Conservation (phyloP, 2,797 vertebrate species). For the Hydrophis major region DNA sequence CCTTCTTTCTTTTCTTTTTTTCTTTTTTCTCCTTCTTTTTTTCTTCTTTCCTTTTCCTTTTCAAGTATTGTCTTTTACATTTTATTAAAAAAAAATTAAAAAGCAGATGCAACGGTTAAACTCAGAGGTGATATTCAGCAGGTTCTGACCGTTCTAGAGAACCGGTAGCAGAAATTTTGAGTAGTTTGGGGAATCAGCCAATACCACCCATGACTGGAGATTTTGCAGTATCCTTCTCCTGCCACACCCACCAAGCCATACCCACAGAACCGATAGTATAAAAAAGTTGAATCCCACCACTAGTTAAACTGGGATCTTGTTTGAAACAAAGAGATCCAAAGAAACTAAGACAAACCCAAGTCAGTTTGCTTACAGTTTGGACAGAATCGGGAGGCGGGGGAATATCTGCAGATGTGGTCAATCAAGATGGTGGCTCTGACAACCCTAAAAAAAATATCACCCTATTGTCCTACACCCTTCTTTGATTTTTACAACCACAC, state of each 20-base stretch:
- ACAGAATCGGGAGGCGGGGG: background rate
- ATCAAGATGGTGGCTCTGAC: background rate
- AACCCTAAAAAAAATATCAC: background rate
- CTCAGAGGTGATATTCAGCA: too few relatives aligned
- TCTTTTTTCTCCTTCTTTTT: background rate
- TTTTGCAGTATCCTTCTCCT: too few relatives aligned
- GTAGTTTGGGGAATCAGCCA: too few relatives aligned
- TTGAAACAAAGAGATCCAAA: background rate
- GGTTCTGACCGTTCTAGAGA: too few relatives aligned
- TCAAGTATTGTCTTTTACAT: background rate
- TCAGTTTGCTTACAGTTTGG: background rate
- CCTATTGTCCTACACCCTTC: background rate
- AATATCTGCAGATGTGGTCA: background rate
- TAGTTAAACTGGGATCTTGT: background rate
- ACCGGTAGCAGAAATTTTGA: too few relatives aligned
- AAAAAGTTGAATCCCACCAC: too few relatives aligned
- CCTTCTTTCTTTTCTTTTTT: too few relatives aligned
- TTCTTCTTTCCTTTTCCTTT: background rate
- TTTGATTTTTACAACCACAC: background rate
- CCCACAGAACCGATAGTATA: too few relatives aligned
- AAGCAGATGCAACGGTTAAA: background rate
- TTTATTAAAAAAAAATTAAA: background rate
- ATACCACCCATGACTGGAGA: too few relatives aligned
- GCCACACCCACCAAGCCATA: too few relatives aligned
- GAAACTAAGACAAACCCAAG: background rate